phyloP scores from a whole-genome alignment of 2,797 vertebrate genomes.

The Pampus argenteus region DNA sequence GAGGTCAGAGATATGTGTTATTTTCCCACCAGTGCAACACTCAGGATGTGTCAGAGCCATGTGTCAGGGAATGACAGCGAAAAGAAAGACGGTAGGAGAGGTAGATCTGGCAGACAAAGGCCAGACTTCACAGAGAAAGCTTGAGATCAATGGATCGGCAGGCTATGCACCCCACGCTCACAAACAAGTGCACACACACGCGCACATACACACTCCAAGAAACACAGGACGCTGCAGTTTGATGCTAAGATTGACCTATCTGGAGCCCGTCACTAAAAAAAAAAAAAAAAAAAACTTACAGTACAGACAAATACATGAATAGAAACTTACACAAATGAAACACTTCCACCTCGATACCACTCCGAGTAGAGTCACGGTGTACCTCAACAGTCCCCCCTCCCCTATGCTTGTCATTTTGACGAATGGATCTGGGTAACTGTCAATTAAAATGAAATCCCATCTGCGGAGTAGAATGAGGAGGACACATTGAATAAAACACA shows the following conservation, averaged over 20 bases:
- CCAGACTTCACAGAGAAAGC: constrained; percentile 79
- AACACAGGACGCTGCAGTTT: constrained; percentile 48
- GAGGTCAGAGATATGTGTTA: constrained; percentile 83
- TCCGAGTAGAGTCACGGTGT: constrained; percentile 45
- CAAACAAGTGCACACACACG: constrained; percentile 44
- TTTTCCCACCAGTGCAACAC: constrained; percentile 78
- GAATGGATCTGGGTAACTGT: constrained; percentile 83
- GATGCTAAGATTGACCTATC: constrained; percentile 79
- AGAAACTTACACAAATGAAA: constrained; percentile 52
- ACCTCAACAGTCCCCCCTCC: constrained; percentile 52
- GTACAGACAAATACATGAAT: constrained; percentile 43
- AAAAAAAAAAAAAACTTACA: constrained; percentile 47
- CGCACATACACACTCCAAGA: constrained; percentile 33
- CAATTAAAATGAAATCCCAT: constrained; percentile 86
- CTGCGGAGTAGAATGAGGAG: constrained; percentile 72
- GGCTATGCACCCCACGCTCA: constrained; percentile 49
- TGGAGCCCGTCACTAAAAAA: constrained; percentile 53
- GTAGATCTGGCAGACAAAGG: constrained; percentile 81
- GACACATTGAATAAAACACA: constrained; percentile 65
- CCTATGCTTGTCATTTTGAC: constrained; percentile 75
- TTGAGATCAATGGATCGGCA: constrained; percentile 80
- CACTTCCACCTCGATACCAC: constrained; percentile 53
- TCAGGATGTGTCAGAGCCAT: constrained; percentile 79
- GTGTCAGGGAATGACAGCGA: constrained; percentile 82
- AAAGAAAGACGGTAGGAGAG: constrained; percentile 74